These are phyloP conservation scores for Erinaceus europaeus DNA, from an alignment of 2,113 vertebrate species.

Conservation along the genomic window DNA sequence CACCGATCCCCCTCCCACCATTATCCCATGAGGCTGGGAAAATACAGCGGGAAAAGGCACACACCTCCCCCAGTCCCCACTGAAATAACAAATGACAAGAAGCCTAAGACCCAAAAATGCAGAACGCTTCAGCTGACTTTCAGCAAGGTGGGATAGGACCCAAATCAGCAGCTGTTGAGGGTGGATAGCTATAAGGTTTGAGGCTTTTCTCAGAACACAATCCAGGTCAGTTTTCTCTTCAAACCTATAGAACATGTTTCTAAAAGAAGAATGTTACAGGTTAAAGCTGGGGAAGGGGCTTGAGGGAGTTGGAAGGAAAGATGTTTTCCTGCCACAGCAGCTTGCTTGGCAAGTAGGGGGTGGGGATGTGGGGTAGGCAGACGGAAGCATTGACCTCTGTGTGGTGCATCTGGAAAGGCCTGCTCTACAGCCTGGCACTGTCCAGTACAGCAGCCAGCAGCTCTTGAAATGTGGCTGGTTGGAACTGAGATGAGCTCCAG, in stretches of 20 bases:
- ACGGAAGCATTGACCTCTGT: no score
- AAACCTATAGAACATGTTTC: neutral
- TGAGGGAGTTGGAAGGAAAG: neutral
- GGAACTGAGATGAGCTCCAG: no score
- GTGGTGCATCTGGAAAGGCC: no score
- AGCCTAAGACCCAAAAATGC: neutral
- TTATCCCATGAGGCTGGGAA: neutral
- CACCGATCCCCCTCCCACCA: neutral
- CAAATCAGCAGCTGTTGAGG: neutral
- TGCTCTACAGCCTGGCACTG: no score
- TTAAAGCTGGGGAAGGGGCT: neutral
- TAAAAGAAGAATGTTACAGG: neutral
- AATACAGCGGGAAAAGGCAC: fast-evolving
- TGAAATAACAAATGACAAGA: no score
- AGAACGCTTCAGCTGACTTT: neutral
- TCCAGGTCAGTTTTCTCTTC: neutral
- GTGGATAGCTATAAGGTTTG: neutral
- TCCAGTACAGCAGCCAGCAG: no score
- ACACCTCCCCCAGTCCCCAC: neutral
- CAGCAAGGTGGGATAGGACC: neutral
- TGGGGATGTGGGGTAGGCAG: no score
- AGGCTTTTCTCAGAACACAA: neutral
- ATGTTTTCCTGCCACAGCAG: neutral
- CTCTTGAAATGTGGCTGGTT: no score
- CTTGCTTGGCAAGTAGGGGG: neutral